Evolutionary conservation across 2,888 invertebrate species (phyloP).

Genomic region (Lamellibrachia columna): DNA sequence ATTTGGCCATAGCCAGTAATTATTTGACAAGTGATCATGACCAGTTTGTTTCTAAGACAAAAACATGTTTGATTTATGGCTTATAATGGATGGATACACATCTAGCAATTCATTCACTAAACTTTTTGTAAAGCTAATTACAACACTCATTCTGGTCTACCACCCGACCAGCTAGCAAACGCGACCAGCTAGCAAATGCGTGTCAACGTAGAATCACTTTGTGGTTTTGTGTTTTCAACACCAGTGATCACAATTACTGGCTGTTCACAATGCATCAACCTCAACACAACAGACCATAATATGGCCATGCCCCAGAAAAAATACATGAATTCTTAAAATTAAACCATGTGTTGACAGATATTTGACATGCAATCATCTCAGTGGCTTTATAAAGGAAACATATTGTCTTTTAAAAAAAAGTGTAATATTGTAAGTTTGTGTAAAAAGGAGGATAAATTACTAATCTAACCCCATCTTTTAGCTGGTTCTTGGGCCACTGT

Average conservation of each 20-base stretch:
- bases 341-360: neutral
- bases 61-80: no score
- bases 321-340: neutral
- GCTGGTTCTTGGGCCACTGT: no score
- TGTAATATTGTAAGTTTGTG: no score
- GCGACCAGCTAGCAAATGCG: neutral
- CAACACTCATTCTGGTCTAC: neutral
- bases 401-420: no score
- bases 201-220: neutral
- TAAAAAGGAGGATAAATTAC: no score
- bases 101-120: neutral
- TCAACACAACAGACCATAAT: neutral
- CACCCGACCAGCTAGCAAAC: neutral
- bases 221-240: neutral
- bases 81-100: neutral
- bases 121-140: neutral
- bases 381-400: neutral
- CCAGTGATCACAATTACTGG: neutral
- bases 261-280: neutral
- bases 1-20: no score
- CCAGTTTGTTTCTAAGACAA: no score
- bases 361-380: neutral
- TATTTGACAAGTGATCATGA: neutral
- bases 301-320: neutral
- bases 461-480: no score